Evolutionary conservation across 2,797 vertebrate species (phyloP).

Genomic region (Chaunax sp.): DNA sequence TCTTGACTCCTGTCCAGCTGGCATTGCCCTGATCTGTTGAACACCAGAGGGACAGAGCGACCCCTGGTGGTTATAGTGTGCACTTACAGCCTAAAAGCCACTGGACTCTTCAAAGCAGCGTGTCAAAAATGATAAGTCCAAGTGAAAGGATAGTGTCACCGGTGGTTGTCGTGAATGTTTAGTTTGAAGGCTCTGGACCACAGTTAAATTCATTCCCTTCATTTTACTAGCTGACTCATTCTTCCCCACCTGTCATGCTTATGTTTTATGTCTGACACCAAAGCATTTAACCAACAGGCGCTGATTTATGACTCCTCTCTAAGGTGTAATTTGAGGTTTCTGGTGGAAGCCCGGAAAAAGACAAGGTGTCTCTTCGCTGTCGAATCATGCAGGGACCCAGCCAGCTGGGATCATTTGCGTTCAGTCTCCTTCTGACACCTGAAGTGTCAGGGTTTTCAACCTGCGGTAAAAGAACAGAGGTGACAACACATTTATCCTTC

Average conservation of each 20-base stretch:
- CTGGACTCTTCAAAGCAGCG: background rate
- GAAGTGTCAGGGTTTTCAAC: conserved; percentile 35
- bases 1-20: conserved; percentile 63
- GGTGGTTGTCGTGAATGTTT: conserved; percentile 16
- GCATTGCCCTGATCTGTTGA: conserved; percentile 39
- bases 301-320: conserved; percentile 71
- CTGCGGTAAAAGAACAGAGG: conserved; percentile 25
- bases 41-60: conserved; percentile 63
- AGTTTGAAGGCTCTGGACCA: conserved; percentile 25
- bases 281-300: conserved; percentile 67
- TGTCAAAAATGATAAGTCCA: conserved; percentile 24
- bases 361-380: conserved; percentile 45
- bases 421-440: conserved; percentile 17
- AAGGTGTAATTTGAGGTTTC: conserved; percentile 75
- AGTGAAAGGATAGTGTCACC: conserved; percentile 29
- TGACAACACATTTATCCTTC: conserved; percentile 35
- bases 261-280: conserved; percentile 67
- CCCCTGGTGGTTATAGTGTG: conserved; percentile 77
- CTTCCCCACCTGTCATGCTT: conserved; percentile 51
- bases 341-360: conserved; percentile 34
- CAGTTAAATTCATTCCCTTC: conserved; percentile 35
- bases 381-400: conserved; percentile 36
- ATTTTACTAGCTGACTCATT: conserved; percentile 58
- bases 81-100: conserved; percentile 11
- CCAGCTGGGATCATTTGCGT: conserved; percentile 29